These are phyloP conservation scores for Dysdera silvatica DNA, from an alignment of 1,140 invertebrate species.

Conservation along the genomic window DNA sequence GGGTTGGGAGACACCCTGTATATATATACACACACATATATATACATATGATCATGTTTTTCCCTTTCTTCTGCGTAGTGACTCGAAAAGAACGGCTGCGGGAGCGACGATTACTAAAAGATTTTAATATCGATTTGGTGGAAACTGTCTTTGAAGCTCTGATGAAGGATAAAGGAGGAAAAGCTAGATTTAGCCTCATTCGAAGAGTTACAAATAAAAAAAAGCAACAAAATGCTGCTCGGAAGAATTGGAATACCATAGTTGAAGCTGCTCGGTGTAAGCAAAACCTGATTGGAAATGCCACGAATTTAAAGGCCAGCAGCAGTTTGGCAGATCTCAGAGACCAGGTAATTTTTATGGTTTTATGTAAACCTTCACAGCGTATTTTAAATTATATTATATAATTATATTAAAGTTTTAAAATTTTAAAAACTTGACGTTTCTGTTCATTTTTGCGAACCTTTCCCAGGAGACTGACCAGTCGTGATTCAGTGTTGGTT, in stretches of 20 bases:
- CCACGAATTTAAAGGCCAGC: background rate
- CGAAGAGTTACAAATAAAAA: constrained; percentile 9
- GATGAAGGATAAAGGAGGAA: constrained; percentile 6
- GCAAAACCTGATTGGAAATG: constrained; percentile 22
- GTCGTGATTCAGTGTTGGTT: too few relatives aligned
- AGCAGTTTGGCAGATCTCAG: constrained; percentile 18
- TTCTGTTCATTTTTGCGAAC: too few relatives aligned
- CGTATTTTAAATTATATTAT: too few relatives aligned
- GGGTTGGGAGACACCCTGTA: too few relatives aligned
- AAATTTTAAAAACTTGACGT: too few relatives aligned
- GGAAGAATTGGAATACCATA: constrained; percentile 75
- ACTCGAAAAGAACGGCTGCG: constrained; percentile 76
- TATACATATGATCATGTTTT: too few relatives aligned
- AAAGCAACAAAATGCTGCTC: constrained; percentile 37
- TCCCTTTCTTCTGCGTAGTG: constrained; percentile 50
- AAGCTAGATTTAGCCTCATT: constrained; percentile 14
- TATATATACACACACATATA: too few relatives aligned
- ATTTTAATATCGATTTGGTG: constrained; percentile 79
- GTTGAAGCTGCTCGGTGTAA: constrained; percentile 43
- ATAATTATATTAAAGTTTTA: too few relatives aligned
- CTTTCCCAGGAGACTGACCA: too few relatives aligned
- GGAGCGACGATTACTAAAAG: constrained; percentile 74
- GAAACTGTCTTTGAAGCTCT: constrained; percentile 44
- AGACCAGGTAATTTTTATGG: constrained; percentile 14
- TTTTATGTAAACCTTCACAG: too few relatives aligned